Evolutionary conservation across 2,113 vertebrate species (phyloP).

Genomic region (Antechinus stuartii): DNA sequence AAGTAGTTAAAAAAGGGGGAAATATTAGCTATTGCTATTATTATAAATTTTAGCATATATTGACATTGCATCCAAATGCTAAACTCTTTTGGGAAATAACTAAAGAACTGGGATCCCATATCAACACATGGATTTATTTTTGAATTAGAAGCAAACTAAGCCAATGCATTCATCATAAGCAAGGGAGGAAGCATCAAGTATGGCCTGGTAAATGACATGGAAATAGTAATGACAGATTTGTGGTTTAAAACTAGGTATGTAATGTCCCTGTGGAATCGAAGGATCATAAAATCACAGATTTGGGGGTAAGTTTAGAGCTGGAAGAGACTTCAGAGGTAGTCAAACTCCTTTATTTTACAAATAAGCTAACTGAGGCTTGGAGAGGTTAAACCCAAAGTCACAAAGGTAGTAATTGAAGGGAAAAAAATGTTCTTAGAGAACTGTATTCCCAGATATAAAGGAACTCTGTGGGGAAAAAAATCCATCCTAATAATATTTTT

Average conservation of each 20-base stretch:
- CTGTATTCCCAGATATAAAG: background rate
- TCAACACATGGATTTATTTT: background rate
- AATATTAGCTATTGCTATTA: background rate
- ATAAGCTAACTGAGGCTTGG: background rate
- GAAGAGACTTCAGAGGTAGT: background rate
- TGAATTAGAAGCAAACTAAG: background rate
- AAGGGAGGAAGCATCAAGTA: background rate
- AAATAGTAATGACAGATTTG: background rate
- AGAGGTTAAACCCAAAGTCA: background rate
- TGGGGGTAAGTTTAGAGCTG: background rate
- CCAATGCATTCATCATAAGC: background rate
- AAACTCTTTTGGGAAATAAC: background rate
- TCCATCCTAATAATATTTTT: background rate
- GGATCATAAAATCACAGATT: background rate
- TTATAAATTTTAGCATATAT: background rate
- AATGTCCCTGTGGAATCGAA: background rate
- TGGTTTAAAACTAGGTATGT: background rate
- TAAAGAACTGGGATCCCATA: background rate
- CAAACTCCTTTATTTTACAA: background rate
- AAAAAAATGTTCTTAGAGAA: background rate
- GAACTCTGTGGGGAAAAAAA: background rate
- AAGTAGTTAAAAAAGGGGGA: background rate
- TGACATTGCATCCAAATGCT: background rate
- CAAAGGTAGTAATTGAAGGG: background rate
- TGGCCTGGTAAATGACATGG: background rate